Conservation (phyloP, 2,888 invertebrate species). For the Cerceris rybyensis region DNA sequence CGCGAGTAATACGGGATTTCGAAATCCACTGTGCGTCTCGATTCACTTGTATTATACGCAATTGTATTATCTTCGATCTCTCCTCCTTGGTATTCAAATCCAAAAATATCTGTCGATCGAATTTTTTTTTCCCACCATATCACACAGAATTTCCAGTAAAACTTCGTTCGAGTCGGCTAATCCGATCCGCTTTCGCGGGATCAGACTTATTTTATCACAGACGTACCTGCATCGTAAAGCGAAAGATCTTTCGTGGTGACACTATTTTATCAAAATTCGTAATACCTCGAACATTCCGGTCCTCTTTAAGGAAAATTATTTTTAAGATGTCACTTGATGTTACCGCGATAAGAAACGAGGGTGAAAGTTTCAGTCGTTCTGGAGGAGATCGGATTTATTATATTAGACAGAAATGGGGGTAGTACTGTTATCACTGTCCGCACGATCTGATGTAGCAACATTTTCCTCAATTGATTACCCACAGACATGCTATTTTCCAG, state of each 20-base stretch:
- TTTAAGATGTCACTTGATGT: background rate
- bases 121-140: background rate
- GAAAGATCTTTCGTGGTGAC: no score
- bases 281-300: background rate
- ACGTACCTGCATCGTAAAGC: background rate
- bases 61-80: background rate
- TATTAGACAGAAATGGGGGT: slow-evolving; percentile 12
- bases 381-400: slow-evolving; percentile 27
- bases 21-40: slow-evolving; percentile 27
- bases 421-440: slow-evolving; percentile 9
- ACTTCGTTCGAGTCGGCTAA: background rate
- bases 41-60: slow-evolving; percentile 24
- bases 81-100: no score
- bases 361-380: background rate
- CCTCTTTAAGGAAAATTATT: slow-evolving; percentile 17
- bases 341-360: slow-evolving; percentile 1
- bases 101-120: background rate
- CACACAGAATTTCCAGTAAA: no score
- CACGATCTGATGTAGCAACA: background rate
- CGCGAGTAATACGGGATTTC: slow-evolving; percentile 1
- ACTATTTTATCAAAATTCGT: slow-evolving; percentile 29
- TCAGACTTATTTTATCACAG: background rate
- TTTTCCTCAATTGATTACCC: background rate
- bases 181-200: background rate
- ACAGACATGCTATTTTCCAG: background rate